Base-by-base conservation (phyloP, 1,140 invertebrate species). In the Penaeus japonicus region DNA sequence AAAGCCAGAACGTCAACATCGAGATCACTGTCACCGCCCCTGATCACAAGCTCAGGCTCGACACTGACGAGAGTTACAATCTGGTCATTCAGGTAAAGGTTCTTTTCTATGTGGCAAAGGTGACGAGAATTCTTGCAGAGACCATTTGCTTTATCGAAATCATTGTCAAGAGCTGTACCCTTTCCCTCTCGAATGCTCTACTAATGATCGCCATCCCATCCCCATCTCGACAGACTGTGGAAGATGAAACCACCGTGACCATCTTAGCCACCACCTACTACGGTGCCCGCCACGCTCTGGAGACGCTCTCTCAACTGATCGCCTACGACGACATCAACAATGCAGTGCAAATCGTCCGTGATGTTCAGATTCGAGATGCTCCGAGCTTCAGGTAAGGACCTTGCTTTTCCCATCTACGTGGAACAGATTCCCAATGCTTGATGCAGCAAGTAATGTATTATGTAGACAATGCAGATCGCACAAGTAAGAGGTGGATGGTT, bases 221-320 rank as follows among this genome's bases (percentile, higher is more conserved):
- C 30, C 30, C 32, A 57, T n/a, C 22, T 39, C 53, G 30, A 62
- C 84, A 86, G 84, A 86, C 84, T 18, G 57, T 59, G n/a, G 57
- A 27, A 0, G 57, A 77, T 35, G 35, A 73, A 10, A 88, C 86
- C 20, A 81, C 65, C 15, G 90, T 73, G 18, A 53, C 54, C 17
- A 91, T 92, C 20, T 73, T 90, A 70, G 92, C 91, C 53, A 89
- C 91, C 30, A 91, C 91, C 2, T 92, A 91, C 84, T 92, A 91
- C 77, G 92, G 92, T 39, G 91, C 91, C 59, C 91, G 92, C 53
- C 92, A 92, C 81, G 92, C 91, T 87, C 85, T 92, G 47, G 92
- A 92, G 73, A 91, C 91, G 17, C 89, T 92, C 35, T 90, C 90
- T 85, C 92, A 92, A 78, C 87, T 92, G 35, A 91, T 92, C 84